Base-by-base conservation (phyloP, 2,113 vertebrate species). In the Pelusios castaneus region DNA sequence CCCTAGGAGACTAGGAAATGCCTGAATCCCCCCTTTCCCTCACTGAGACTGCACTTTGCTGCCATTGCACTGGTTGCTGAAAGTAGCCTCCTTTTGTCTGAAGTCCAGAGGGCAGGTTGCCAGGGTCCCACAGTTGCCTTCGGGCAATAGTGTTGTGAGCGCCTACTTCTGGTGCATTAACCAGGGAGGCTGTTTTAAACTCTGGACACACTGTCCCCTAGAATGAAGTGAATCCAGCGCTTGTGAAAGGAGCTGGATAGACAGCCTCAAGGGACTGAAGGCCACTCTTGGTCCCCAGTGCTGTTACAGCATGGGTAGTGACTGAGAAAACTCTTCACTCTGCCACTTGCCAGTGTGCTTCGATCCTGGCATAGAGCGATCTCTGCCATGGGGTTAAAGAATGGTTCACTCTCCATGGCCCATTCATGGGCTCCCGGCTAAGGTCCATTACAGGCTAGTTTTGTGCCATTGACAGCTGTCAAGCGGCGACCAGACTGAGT, bases 181-280 rank as follows among this genome's bases (percentile, higher is more conserved):
- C 41, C 82, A 78, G 84, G n/a, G 82, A 87, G 14, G n/a, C 34
- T 93, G 70, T 80, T 95, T 77, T 56, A 80, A 63, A 47, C 79
- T 87, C 88, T 2, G 0, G 78, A 45, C 27, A 43, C 0, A 0
- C 58, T 2, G 1, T 79, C 47, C 76, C 47, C 92, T 58, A 0
- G 2, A 87, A 82, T 73, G 84, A 77, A 83, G 60, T 0, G 8
- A 58, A 85, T 55, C 89, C 80, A 34, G 80, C 0, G 3, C 13
- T 1, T 0, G 3, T 16, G 34, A 67, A 54, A 80, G 87, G 79
- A 45, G 8, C 45, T 22, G 67, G 88, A 10, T 17, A 73, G 41
- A 63, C 2, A 24, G 76, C 55, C 1, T 3, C 1, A 4, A 58
- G 92, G 80, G 80, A n/a, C 5, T 67, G 47, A 24, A 52, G 49